A percentile compares a stretch with the other conserved stretches of the same genome.
These are phyloP conservation scores for Timema podura DNA, from an alignment of 2,888 invertebrate species.

Conservation along the genomic window DNA sequence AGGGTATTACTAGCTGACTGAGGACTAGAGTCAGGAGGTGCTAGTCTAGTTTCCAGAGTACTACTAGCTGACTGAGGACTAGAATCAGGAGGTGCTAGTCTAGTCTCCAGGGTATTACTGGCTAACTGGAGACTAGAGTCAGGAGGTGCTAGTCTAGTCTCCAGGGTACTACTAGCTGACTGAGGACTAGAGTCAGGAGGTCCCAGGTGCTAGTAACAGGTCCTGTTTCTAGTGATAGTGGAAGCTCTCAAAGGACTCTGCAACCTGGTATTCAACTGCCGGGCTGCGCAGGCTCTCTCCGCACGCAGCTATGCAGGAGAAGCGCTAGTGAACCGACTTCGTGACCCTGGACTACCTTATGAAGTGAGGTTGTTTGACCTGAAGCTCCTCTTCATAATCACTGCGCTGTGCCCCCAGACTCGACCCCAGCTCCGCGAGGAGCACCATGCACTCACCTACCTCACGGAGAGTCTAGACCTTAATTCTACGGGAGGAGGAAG, in stretches of 20 bases:
- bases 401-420: conserved; percentile 72
- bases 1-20: no score
- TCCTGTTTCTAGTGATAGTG: conserved; percentile 50
- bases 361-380: conserved; percentile 82
- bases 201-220: neutral
- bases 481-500: conserved; percentile 51
- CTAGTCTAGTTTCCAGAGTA: no score
- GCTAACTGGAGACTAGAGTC: no score
- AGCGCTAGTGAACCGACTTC: conserved; percentile 67
- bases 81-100: neutral
- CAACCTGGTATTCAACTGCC: conserved; percentile 79
- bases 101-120: no score
- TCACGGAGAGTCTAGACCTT: conserved; percentile 64
- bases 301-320: conserved; percentile 61
- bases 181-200: neutral
- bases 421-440: conserved; percentile 62
- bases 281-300: conserved; percentile 57
- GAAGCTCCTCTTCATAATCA: conserved; percentile 82
- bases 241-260: conserved; percentile 86
- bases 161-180: neutral
- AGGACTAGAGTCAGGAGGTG: no score
- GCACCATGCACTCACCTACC: conserved; percentile 63
- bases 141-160: no score
- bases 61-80: neutral
- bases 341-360: conserved; percentile 58